Evolutionary conservation across 2,888 invertebrate species (phyloP), one percentile per base, ranked within the genome.

Genomic region (Aphidoletes aphidimyza): DNA sequence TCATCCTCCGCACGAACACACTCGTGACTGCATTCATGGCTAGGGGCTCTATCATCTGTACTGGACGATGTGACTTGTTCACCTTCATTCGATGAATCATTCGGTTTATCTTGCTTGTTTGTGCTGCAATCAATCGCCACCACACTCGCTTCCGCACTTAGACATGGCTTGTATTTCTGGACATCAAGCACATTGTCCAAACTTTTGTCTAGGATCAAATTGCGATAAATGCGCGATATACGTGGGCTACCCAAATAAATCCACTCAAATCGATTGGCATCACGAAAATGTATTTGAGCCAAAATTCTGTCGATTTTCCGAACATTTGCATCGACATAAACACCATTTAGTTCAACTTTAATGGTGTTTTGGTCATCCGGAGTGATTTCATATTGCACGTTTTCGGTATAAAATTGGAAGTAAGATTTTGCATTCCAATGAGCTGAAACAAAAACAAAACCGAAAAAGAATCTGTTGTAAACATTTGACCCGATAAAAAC

Each of bases 391-490:
- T 11, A 69, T 26, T 14, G 30, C 1, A 30, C 54, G n/a, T 54
- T 26, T n/a, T 54, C 22, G 5, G 11, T 14, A 14, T 19, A 69
- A 14, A 30, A 69, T 30, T 69, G 19, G n/a, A 69, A 69, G 34
- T 69, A 69, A 3, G 30, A 11, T 30, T 69, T 69, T 69, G 34
- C 69, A 17, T 69, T 69, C 69, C 30, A 69, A 30, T 69, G 69
- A 30, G 69, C 69, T 69, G 34, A 0, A 47, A 47, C 3, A 11
- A 42, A 14, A 14, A 42, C n/a, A 14, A 14, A 42, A 14, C 42
- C 8, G 42, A 9, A 42, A 42, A 42, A 42, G 6, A 9, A 42
- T 47, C 2, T 47, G 19, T 17, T 11, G 26, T 3, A 26, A 26
- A 26, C 3, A 26, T 54, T 54, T 54, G 11, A 9, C 42, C 14